These are phyloP conservation scores for Gryllus longicercus DNA, from an alignment of 2,888 invertebrate genomes.

Conservation along the genomic window DNA sequence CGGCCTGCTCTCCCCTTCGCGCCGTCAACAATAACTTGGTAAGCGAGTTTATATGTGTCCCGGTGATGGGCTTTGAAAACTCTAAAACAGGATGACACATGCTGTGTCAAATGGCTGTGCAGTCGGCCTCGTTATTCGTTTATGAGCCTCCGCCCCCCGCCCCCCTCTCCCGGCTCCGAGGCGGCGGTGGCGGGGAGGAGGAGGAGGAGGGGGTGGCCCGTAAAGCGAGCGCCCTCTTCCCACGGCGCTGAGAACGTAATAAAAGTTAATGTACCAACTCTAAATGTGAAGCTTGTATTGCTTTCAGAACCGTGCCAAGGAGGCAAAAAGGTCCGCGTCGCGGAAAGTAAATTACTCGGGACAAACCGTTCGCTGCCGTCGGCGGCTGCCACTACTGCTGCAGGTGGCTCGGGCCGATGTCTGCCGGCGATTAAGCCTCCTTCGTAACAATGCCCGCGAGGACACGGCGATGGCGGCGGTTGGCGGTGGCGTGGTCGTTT, in stretches of 20 bases:
- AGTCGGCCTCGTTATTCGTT: slow-evolving; percentile 8
- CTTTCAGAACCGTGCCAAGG: slow-evolving; percentile 6
- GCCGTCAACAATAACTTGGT: slow-evolving; percentile 17
- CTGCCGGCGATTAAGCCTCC: slow-evolving; percentile 8
- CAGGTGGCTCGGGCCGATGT: not conserved
- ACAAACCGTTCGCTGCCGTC: not conserved
- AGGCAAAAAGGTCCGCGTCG: not conserved
- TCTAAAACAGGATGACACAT: slow-evolving; percentile 17
- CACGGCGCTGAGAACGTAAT: not conserved
- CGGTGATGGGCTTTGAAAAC: slow-evolving; percentile 1
- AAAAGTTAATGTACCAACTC: slow-evolving; percentile 9
- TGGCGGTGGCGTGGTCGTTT: not conserved
- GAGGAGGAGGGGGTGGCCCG: no score
- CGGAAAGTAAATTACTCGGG: slow-evolving; percentile 7
- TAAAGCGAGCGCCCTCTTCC: slow-evolving; percentile 4
- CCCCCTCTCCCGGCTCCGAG: not conserved
- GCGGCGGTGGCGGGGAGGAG: no score
- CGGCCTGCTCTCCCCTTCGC: not conserved
- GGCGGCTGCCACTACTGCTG: not conserved
- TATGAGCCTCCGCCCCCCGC: slow-evolving; percentile 1
- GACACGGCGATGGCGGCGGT: not conserved
- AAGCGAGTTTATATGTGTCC: not conserved
- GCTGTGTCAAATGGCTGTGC: not conserved
- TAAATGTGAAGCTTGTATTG: not conserved
- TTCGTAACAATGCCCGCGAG: not conserved